Conservation (phyloP, 2,888 invertebrate species). For the Mesochorus sp. region DNA sequence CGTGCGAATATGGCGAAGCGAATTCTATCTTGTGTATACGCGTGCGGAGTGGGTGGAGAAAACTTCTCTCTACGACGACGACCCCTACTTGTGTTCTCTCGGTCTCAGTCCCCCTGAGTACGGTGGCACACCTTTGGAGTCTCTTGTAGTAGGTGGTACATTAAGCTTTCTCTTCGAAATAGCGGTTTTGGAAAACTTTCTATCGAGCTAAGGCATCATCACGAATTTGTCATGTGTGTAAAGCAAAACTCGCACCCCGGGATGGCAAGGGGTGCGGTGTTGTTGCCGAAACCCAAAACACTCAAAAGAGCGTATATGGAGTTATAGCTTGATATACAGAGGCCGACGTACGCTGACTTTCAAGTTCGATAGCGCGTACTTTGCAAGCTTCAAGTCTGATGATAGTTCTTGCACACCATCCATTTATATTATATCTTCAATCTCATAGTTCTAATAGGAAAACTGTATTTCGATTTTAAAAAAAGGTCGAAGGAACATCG, state of each 20-base stretch:
- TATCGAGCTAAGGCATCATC: conserved; percentile 42
- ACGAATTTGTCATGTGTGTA: conserved; percentile 51
- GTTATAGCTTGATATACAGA: conserved; percentile 33
- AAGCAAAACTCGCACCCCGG: conserved; percentile 12
- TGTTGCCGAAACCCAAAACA: conserved; percentile 4
- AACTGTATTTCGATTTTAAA: too few relatives aligned
- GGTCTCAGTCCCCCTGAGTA: conserved; percentile 21
- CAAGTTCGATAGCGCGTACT: conserved; percentile 19
- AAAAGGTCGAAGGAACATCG: too few relatives aligned
- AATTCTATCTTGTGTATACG: conserved; percentile 52
- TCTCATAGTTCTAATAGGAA: too few relatives aligned
- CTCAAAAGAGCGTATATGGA: conserved; percentile 35
- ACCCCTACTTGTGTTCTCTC: conserved; percentile 14
- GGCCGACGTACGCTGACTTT: conserved; percentile 15
- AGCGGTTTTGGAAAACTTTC: conserved; percentile 53
- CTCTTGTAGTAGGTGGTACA: conserved; percentile 13
- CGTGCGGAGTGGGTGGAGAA: conserved; percentile 37
- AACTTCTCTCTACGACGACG: conserved; percentile 17
- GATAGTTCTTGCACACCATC: too few relatives aligned
- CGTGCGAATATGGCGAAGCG: conserved; percentile 59
- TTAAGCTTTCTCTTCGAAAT: conserved; percentile 45
- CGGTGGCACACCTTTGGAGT: conserved; percentile 29
- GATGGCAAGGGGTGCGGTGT: background rate
- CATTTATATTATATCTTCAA: too few relatives aligned
- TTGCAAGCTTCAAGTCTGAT: too few relatives aligned